Conservation (phyloP, 1,140 invertebrate genomes). For the Drosophila ananassae region DNA sequence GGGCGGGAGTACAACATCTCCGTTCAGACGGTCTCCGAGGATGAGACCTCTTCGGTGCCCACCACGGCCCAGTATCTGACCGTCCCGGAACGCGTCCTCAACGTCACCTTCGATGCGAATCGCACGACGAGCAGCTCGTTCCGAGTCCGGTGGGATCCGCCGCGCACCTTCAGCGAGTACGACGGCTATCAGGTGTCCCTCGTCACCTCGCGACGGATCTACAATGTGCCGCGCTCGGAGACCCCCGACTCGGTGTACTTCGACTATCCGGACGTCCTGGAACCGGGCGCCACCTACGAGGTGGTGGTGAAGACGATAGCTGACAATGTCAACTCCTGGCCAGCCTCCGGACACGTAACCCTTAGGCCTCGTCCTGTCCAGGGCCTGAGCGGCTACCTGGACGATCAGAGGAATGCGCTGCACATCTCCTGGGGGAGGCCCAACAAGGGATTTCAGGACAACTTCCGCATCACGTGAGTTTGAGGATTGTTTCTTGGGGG, state of each 20-base stretch:
- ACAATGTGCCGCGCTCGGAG: conserved; percentile 87
- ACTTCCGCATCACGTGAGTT: conserved; percentile 87
- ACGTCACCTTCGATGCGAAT: conserved; percentile 91
- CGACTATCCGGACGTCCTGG: conserved; percentile 91
- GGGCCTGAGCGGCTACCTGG: conserved; percentile 86
- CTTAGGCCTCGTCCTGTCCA: conserved; percentile 90
- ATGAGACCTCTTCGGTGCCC: conserved; percentile 94
- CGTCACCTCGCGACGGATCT: conserved; percentile 87
- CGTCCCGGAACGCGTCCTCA: conserved; percentile 92
- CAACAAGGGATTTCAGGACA: conserved; percentile 91
- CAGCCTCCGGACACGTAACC: conserved; percentile 92
- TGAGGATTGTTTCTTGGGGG: background rate
- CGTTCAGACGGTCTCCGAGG: conserved; percentile 91
- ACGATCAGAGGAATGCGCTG: conserved; percentile 88
- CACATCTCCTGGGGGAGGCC: conserved; percentile 91
- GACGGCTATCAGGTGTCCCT: conserved; percentile 95
- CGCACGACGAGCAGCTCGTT: conserved; percentile 91
- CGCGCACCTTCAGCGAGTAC: conserved; percentile 92
- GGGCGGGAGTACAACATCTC: conserved; percentile 85
- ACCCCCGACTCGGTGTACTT: conserved; percentile 87
- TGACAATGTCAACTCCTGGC: conserved; percentile 96
- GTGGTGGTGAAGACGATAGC: conserved; percentile 96
- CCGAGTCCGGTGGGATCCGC: conserved; percentile 92
- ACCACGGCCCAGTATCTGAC: conserved; percentile 96
- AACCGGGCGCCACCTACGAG: conserved; percentile 94